Evolutionary conservation across 2,797 vertebrate species (phyloP).

Genomic region (Kryptopterus vitreolus): DNA sequence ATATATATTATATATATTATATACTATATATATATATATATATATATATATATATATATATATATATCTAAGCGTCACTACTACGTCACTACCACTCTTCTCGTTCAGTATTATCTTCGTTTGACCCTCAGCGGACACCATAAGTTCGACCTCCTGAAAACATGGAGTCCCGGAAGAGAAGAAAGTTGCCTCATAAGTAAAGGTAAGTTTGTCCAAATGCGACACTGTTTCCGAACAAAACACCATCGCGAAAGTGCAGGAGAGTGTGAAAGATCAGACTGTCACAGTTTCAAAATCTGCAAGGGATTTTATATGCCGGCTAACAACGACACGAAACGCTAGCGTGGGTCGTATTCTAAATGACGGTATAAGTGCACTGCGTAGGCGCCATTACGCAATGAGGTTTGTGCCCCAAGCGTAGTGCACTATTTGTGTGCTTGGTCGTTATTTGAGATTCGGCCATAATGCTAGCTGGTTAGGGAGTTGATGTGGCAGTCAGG

Average conservation of each 20-base stretch:
- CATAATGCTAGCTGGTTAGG: not conserved
- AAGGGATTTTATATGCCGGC: not conserved
- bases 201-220: slow-evolving; percentile 22
- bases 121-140: slow-evolving; percentile 53
- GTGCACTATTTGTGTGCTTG: not conserved
- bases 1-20: too few species aligned
- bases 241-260: not conserved
- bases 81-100: too few species aligned
- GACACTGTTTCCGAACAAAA: not conserved
- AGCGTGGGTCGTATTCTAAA: not conserved
- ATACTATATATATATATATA: too few species aligned
- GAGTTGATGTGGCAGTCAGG: slow-evolving; percentile 39
- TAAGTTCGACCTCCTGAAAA: slow-evolving; percentile 57
- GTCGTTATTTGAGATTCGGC: not conserved
- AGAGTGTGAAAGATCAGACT: not conserved
- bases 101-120: not conserved
- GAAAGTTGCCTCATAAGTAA: slow-evolving; percentile 29
- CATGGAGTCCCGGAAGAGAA: slow-evolving; percentile 19
- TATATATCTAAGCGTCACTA: not conserved
- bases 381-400: not conserved
- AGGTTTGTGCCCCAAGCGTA: not conserved
- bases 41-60: too few species aligned
- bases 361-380: not conserved
- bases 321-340: not conserved
- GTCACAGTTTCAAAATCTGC: not conserved